These are phyloP conservation scores for Eriosoma lanigerum DNA, from an alignment of 1,140 invertebrate genomes.

Conservation along the genomic window DNA sequence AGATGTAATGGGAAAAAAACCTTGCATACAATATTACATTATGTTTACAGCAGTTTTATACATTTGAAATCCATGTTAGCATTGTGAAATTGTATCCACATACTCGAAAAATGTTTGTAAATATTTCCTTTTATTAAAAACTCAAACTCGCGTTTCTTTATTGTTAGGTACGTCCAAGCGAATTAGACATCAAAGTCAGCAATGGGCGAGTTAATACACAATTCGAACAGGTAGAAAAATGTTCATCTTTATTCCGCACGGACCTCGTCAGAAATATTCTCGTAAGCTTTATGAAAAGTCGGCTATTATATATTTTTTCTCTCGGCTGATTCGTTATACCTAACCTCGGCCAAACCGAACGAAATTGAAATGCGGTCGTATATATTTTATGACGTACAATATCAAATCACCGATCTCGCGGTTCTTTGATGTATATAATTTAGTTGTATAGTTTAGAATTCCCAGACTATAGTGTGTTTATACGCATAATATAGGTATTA, in stretches of 20 bases:
- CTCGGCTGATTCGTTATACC: not conserved
- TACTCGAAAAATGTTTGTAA: not conserved
- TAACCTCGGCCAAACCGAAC: not conserved
- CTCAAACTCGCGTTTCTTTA: not conserved
- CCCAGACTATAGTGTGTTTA: too few species aligned
- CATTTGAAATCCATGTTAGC: too few species aligned
- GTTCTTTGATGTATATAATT: constrained; percentile 21
- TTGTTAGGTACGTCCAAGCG: not conserved
- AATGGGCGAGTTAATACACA: not conserved
- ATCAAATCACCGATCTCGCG: not conserved
- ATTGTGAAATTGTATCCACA: not conserved
- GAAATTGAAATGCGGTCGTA: not conserved
- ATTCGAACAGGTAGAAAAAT: constrained; percentile 1
- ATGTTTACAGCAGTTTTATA: too few species aligned
- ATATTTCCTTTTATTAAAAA: constrained; percentile 5
- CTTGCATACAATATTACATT: too few species aligned
- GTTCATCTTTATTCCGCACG: not conserved
- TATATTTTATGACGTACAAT: not conserved
- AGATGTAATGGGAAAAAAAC: too few species aligned
- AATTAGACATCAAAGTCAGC: not conserved
- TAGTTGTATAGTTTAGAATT: too few species aligned
- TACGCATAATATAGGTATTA: too few species aligned
- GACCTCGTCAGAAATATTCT: not conserved
- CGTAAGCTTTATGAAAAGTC: constrained; percentile 11
- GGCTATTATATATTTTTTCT: constrained; percentile 12